Base-by-base conservation (phyloP, 2,797 vertebrate species). In the Gorsachius magnificus region DNA sequence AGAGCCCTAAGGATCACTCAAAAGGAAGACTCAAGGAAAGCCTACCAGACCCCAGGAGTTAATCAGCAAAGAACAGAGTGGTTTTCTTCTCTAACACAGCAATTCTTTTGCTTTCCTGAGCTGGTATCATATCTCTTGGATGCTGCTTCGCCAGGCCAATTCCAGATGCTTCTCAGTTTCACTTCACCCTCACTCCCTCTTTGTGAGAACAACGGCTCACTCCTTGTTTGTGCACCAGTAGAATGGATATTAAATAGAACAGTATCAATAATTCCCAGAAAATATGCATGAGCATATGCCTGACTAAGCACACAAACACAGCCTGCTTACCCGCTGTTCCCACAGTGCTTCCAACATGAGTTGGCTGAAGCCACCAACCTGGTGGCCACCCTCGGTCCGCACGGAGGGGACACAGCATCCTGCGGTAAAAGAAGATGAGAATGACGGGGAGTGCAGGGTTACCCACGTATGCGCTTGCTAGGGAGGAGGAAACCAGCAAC, bases 221-320 rank as follows among this genome's bases (percentile, higher is more conserved):
- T 91, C 89, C 94, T 68, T 95, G 93, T 96, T 96, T 96, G 92
- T 35, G 92, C 41, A 38, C 69, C 1, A 7, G 58, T 19, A 91
- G 72, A 91, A 96, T 96, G 93, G 95, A 91, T 95, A 96, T 96
- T 95, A 94, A 97, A 95, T 89, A 95, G 95, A 96, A 96, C 80
- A 91, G 41, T 91, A 92, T 91, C 95, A 70, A 84, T 93, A 95
- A 91, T 96, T 96, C 95, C 96, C 3, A 2, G 95, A 97, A 95
- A 95, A 90, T 1, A 82, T 71, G 87, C 88, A 66, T 74, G 48
- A 89, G 88, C 85, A 14, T 31, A 66, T 84, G 94, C 69, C 80
- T 92, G 89, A n/a, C 77, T 64, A 19, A 87, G 82, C 72, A 76
- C 93, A 91, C 84, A 43, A 85, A 80, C 92, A 43, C 54, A 15